Evolutionary conservation across 2,797 vertebrate genomes (phyloP).

Genomic region (Hippocampus kuda): DNA sequence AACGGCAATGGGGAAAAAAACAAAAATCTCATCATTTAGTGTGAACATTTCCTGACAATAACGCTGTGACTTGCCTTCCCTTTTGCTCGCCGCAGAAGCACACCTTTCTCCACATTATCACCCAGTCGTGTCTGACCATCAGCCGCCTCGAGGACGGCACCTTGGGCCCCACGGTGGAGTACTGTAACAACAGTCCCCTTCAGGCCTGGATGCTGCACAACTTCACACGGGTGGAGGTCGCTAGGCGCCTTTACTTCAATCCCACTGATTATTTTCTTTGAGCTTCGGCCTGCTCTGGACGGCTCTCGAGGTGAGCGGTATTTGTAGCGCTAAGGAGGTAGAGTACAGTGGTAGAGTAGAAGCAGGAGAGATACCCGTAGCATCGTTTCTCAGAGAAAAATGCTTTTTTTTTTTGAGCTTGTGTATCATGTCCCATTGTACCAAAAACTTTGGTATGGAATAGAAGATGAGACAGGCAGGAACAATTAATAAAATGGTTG

Average conservation of each 20-base stretch:
- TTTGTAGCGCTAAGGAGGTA: slow-evolving; percentile 40
- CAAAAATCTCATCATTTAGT: not conserved
- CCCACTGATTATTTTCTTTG: slow-evolving; percentile 86
- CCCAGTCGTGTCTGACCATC: slow-evolving; percentile 88
- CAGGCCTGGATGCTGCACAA: slow-evolving; percentile 83
- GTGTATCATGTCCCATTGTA: no score
- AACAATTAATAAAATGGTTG: no score
- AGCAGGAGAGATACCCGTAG: not conserved
- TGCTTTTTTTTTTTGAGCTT: no score
- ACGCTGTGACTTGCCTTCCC: slow-evolving; percentile 37
- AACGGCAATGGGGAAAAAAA: not conserved
- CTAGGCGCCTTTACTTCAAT: slow-evolving; percentile 80
- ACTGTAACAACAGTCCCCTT: slow-evolving; percentile 70
- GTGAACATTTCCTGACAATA: slow-evolving; percentile 15
- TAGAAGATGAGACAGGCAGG: no score
- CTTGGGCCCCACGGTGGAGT: slow-evolving; percentile 78
- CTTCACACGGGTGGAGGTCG: slow-evolving; percentile 77
- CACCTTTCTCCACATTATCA: slow-evolving; percentile 85
- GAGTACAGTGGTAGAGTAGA: slow-evolving; percentile 13
- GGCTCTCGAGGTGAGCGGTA: slow-evolving; percentile 52
- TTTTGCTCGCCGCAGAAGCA: slow-evolving; percentile 72
- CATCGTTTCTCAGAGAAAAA: no score
- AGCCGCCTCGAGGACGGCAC: slow-evolving; percentile 76
- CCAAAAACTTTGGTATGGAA: no score
- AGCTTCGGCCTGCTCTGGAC: slow-evolving; percentile 26